Evolutionary conservation across 23 tunicate genomes (phyloP), one percentile per base, ranked within the genome.

Genomic region (Botrylloides violaceus): DNA sequence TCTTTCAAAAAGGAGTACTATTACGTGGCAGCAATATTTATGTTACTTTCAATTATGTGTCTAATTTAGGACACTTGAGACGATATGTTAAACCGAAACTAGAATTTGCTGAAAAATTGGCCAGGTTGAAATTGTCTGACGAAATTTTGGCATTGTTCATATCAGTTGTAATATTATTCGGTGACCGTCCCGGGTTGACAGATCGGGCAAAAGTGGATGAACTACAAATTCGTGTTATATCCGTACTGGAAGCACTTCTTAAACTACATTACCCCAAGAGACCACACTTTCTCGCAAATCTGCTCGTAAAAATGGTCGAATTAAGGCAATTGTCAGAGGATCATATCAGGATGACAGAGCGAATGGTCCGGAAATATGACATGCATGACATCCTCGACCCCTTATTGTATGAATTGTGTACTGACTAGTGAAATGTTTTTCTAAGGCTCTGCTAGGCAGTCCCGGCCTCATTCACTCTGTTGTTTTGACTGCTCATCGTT

Each of bases 101-200:
- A 43, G 15, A 15, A 43, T 43, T 43, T 15, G 53, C 53, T 7
- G 15, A 43, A 43, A 43, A 15, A 43, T 7, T 43, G 9, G 15
- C 53, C 15, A 43, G 15, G 9, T 7, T 43, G 53, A 15, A 15
- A 7, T 15, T 43, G 12, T 7, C 53, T 43, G 53, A 43, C 15
- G 53, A 9, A 43, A 15, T 7, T 7, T 15, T 43, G 9, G 53
- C 53, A 7, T 9, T 15, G 9, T 9, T 43, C 53, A 43, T 15
- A 43, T 43, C 53, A 7, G 53, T 43, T 43, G 53, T 43, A 15
- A 43, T 43, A 43, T 43, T 43, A 43, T 43, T 15, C 53, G 15
- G 53, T 9, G 97, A 90, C 61, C 90, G 97, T 2, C 85, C 90
- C 5, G 97, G 85, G 3, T 37, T 90, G 19, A 43, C 18, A 26